Evolutionary conservation across 2,888 invertebrate genomes (phyloP).

Genomic region (Xylocampa areola): DNA sequence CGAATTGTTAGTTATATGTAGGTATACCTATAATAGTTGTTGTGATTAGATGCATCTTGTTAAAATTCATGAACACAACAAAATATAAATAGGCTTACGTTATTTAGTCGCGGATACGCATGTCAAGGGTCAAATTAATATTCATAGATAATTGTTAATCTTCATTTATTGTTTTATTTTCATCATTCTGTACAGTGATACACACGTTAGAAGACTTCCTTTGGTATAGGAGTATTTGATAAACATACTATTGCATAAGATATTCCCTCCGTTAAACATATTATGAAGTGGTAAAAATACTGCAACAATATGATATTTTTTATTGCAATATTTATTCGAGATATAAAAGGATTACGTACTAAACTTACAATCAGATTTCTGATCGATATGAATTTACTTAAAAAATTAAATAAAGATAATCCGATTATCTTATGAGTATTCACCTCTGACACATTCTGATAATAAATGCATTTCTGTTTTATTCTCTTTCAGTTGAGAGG

Average conservation of each 20-base stretch:
- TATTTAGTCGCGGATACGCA: no score
- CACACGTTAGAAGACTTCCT: slow-evolving; percentile 10
- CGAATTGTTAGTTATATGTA: no score
- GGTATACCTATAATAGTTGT: no score
- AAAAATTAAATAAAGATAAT: slow-evolving; percentile 4
- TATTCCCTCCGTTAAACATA: no score
- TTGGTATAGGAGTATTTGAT: slow-evolving; percentile 27
- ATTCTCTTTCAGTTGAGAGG: background rate
- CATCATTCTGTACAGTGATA: slow-evolving; percentile 4
- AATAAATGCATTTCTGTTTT: slow-evolving; percentile 29
- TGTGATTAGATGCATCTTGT: no score
- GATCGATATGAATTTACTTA: slow-evolving; percentile 1
- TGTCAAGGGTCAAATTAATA: background rate
- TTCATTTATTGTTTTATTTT: slow-evolving; percentile 15
- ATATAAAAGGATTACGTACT: slow-evolving; percentile 3
- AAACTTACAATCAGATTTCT: slow-evolving; percentile 29
- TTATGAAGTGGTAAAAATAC: background rate
- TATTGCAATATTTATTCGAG: background rate
- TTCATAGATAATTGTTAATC: background rate
- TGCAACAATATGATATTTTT: background rate
- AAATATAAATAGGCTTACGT: no score
- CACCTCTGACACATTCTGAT: slow-evolving; percentile 9
- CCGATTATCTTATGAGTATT: slow-evolving; percentile 30
- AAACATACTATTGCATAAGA: background rate
- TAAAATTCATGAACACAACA: no score